Base-by-base conservation (phyloP, 2,888 invertebrate species). In the Terebella lapidaria region DNA sequence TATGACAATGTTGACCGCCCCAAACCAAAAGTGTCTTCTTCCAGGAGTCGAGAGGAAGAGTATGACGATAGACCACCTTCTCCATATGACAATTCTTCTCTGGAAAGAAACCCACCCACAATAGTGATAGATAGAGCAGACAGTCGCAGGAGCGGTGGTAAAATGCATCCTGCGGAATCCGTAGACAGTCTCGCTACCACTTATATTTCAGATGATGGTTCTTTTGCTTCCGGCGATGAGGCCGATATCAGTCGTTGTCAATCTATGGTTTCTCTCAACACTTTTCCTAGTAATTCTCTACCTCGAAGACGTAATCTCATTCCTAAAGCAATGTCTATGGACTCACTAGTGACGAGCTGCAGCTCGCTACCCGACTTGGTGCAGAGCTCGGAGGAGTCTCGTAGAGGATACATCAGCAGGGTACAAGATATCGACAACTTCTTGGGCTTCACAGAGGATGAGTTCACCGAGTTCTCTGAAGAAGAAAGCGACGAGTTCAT, bases 351-450 rank as follows among this genome's bases (percentile, higher is more conserved):
- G 2, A 56, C 59, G 27, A 64, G 58, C 49, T 55, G 51, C 27
- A 61, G 24, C 25, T 63, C 63, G 18, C 56, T 65, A 18, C 65
- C 65, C 1, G 67, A 65, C 35, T 46, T 65, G n/a, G 62, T 63
- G n/a, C 47, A 54, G 10, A 58, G 61, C 20, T 52, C 63, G 5
- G 60, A 63, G 20, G 57, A 52, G 18, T 24, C 29, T 10, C 57
- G 49, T 3, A 45, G 57, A 26, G 61, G 59, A 10, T 58, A 51
- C 47, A 54, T 54, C 24, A 27, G 56, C 15, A 42, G 56, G 30
- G 22, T 62, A 20, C 62, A 65, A 47, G 72, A 72, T 60, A 72
- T 72, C 55, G 74, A 77, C 62, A 75, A 68, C 53, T 67, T 76
- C 10, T 66, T 77, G 51, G 72, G 72, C 47, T 72, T 70, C 62